Evolutionary conservation across 2,797 vertebrate species (phyloP), one percentile per base, ranked within the genome.

Genomic region (Manis crassicaudata): DNA sequence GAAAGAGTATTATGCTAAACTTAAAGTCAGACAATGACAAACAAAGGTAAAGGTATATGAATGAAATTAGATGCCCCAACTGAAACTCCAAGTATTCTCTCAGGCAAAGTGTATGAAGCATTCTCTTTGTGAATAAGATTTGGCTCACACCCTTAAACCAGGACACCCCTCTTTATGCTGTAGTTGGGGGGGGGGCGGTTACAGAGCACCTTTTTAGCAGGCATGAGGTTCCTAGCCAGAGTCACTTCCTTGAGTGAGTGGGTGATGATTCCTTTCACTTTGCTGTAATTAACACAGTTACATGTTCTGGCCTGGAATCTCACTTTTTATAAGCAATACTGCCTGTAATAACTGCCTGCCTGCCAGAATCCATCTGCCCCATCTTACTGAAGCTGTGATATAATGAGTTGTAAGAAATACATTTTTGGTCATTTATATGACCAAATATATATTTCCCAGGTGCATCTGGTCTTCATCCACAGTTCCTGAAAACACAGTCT

Each of bases 11-110:
- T 16, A n/a, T 23, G 50, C n/a, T 85, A 85, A 77, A 54, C n/a
- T 76, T 81, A 23, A 97, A 73, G 56, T 76, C 29, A 37, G 58
- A 93, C 63, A 87, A 94, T 50, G 46, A 37, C 67, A 82, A 95
- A 21, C 50, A 68, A 86, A 94, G 52, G 40, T 87, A 68, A 86
- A 94, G 52, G 40, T 87, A 10, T 21, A 13, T 92, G n/a, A 95
- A 20, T 89, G 54, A 92, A 85, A 72, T 93, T 58, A 91, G 27
- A 35, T 56, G 21, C 2, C 21, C 25, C 32, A 37, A 54, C 27
- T 43, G 23, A 88, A 92, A 86, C 25, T 56, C 29, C 40, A 21
- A 86, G 56, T 58, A 46, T 50, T 65, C 29, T 70, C 83, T 96
- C 37, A 58, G 65, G 68, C 27, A 80, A 79, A 65, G 54, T 13